Conservation (phyloP, 1,140 invertebrate genomes). For the Trachymyrmex septentrionalis region DNA sequence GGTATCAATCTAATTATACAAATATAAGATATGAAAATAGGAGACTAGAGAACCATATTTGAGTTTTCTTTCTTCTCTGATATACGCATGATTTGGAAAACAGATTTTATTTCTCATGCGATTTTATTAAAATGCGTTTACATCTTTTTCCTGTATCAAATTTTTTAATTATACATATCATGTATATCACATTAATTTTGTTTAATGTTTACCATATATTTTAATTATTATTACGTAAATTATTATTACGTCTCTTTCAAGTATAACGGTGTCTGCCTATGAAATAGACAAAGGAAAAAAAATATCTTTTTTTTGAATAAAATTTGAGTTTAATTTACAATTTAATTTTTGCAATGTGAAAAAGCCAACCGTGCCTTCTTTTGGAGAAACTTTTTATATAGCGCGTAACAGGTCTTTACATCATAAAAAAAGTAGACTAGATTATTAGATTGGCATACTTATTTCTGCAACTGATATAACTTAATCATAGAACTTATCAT, state of each 20-base stretch:
- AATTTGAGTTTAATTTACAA: not conserved
- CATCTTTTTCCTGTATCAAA: not conserved
- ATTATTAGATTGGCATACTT: not conserved
- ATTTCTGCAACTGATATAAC: constrained; percentile 26
- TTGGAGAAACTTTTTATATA: not conserved
- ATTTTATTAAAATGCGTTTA: not conserved
- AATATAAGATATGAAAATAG: not conserved
- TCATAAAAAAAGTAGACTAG: constrained; percentile 1
- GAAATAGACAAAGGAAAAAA: not conserved
- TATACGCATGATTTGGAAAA: not conserved
- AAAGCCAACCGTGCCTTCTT: constrained; percentile 7
- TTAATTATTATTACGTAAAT: not conserved
- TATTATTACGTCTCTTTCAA: not conserved
- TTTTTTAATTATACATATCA: not conserved
- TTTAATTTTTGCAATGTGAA: not conserved
- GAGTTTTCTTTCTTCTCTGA: not conserved
- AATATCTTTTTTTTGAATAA: not conserved
- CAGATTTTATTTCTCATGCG: not conserved
- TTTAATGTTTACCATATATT: not conserved
- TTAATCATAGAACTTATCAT: constrained; percentile 17
- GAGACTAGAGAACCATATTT: not conserved
- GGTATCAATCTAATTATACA: not conserved
- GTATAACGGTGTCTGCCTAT: too few species aligned
- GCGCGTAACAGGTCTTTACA: not conserved
- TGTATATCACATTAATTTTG: not conserved